phyloP scores from a whole-genome alignment of 2,888 invertebrate species.

The Eupsilia transversa region DNA sequence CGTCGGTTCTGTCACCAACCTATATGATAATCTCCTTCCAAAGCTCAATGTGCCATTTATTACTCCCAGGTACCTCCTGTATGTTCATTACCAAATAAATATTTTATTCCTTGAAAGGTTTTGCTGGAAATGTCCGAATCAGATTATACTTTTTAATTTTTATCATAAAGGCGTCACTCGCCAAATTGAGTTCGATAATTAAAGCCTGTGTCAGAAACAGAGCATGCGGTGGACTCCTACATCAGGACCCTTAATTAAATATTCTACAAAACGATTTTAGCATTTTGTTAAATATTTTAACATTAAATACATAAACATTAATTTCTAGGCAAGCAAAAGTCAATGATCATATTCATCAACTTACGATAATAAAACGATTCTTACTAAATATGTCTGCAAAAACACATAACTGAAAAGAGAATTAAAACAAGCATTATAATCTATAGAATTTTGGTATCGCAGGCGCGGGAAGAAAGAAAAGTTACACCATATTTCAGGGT shows the following conservation, averaged over 20 bases:
- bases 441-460: no score
- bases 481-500: no score
- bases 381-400: no score
- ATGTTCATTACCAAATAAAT: conserved; percentile 1
- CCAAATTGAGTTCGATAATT: conserved; percentile 46
- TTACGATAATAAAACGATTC: not conserved
- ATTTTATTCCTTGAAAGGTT: conserved; percentile 22
- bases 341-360: not conserved
- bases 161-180: conserved; percentile 29
- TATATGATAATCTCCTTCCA: not conserved
- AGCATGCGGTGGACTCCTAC: conserved; percentile 20
- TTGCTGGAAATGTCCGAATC: conserved; percentile 19
- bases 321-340: not conserved
- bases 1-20: not conserved
- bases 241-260: conserved; percentile 37
- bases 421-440: no score
- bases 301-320: not conserved
- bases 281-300: conserved; percentile 8
- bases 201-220: conserved; percentile 50
- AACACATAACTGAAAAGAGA: no score
- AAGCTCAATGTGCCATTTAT: not conserved
- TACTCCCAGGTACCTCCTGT: not conserved
- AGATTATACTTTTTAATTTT: conserved; percentile 38
- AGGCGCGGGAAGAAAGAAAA: no score
- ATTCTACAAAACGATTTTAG: conserved; percentile 17